Conservation (phyloP, 2,113 vertebrate genomes). For the Cichladusa arquata region DNA sequence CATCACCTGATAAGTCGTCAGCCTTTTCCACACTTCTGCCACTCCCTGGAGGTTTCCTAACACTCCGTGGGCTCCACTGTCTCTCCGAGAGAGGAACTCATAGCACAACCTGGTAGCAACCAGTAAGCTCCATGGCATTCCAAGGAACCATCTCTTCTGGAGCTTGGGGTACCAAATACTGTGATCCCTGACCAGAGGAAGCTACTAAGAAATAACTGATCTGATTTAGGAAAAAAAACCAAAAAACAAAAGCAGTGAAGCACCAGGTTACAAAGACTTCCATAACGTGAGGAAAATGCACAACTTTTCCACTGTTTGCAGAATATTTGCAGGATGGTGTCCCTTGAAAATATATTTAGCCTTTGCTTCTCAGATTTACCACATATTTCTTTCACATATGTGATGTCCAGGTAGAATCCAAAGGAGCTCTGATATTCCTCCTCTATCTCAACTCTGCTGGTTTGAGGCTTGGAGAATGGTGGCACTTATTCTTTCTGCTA, state of each 20-base stretch:
- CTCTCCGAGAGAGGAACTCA: not conserved
- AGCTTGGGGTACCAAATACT: not conserved
- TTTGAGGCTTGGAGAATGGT: not conserved
- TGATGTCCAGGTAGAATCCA: not conserved
- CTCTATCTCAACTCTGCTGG: not conserved
- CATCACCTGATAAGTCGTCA: not conserved
- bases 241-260: not conserved
- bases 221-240: not conserved
- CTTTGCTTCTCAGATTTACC: not conserved
- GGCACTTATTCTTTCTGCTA: not conserved
- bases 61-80: fast-evolving
- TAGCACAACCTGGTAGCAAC: fast-evolving
- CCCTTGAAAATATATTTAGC: not conserved
- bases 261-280: not conserved
- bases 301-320: not conserved
- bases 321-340: not conserved
- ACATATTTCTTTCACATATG: not conserved
- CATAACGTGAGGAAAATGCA: not conserved
- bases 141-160: not conserved
- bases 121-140: not conserved
- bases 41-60: not conserved
- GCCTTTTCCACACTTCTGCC: not conserved
- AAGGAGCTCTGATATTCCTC: not conserved
- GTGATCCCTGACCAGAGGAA: not conserved
- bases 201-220: not conserved